phyloP scores from a whole-genome alignment of 64 coral and sea anemone species.

The Stylophora pistillata region DNA sequence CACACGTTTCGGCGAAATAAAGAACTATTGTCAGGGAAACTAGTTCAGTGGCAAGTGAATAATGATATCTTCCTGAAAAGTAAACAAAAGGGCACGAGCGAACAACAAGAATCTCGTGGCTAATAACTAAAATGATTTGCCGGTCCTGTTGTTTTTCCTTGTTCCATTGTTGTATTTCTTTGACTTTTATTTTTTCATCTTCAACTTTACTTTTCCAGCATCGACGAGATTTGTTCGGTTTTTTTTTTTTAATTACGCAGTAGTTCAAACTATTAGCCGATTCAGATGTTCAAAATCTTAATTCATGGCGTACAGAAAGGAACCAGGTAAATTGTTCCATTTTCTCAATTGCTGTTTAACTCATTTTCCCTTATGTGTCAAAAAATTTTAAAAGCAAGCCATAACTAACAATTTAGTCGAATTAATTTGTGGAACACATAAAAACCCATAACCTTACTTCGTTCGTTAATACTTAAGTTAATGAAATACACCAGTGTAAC shows the following conservation, averaged over 20 bases:
- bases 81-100: conserved; percentile 20
- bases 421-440: not conserved
- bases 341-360: no score
- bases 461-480: not conserved
- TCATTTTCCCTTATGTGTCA: no score
- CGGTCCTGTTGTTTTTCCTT: not conserved
- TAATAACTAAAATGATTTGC: not conserved
- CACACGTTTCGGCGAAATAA: conserved; percentile 36
- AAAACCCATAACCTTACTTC: not conserved
- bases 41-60: not conserved
- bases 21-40: not conserved
- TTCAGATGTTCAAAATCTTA: no score
- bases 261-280: no score
- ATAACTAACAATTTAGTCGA: no score
- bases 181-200: not conserved
- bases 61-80: conserved; percentile 5
- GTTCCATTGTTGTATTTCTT: not conserved
- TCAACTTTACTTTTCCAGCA: no score
- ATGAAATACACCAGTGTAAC: not conserved
- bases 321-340: no score
- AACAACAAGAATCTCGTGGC: not conserved
- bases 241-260: no score
- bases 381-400: not conserved
- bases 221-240: no score
- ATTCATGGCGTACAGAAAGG: no score